Evolutionary conservation across 1,140 invertebrate species (phyloP).

Genomic region (Procambarus clarkii): DNA sequence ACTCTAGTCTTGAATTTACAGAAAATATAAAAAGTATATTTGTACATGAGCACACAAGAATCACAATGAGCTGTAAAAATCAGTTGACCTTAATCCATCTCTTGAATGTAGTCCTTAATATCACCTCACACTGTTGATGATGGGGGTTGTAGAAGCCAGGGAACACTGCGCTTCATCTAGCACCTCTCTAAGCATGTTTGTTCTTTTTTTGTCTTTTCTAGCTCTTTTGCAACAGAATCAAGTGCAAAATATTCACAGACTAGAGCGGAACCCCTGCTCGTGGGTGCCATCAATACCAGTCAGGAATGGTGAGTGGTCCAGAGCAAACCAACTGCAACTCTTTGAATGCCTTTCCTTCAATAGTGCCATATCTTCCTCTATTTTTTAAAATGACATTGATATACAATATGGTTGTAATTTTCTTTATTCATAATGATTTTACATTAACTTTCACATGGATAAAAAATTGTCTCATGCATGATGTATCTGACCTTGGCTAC

Average conservation of each 20-base stretch:
- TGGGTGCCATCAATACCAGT: slow-evolving; percentile 58
- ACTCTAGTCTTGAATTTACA: too few relatives aligned
- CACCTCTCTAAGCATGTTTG: slow-evolving; percentile 55
- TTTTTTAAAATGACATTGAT: not conserved
- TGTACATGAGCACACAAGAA: too few relatives aligned
- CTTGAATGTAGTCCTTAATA: not conserved
- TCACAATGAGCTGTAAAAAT: not conserved
- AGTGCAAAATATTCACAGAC: slow-evolving; percentile 74
- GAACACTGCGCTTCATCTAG: slow-evolving; percentile 14
- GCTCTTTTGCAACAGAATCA: slow-evolving; percentile 74
- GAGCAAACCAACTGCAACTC: not conserved
- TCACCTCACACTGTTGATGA: slow-evolving; percentile 4
- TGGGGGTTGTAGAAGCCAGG: slow-evolving; percentile 18
- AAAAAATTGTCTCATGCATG: not conserved
- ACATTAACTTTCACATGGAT: not conserved
- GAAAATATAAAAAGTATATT: too few relatives aligned
- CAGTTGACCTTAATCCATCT: not conserved
- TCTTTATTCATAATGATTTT: not conserved
- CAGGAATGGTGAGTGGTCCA: slow-evolving; percentile 64
- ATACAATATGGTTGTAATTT: not conserved
- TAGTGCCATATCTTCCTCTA: not conserved
- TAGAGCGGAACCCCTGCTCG: slow-evolving; percentile 71
- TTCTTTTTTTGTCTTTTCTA: slow-evolving; percentile 66
- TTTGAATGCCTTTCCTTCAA: not conserved
- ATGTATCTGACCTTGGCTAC: not conserved